Evolutionary conservation across 2,888 invertebrate species (phyloP).

Genomic region (Eulithis testata): DNA sequence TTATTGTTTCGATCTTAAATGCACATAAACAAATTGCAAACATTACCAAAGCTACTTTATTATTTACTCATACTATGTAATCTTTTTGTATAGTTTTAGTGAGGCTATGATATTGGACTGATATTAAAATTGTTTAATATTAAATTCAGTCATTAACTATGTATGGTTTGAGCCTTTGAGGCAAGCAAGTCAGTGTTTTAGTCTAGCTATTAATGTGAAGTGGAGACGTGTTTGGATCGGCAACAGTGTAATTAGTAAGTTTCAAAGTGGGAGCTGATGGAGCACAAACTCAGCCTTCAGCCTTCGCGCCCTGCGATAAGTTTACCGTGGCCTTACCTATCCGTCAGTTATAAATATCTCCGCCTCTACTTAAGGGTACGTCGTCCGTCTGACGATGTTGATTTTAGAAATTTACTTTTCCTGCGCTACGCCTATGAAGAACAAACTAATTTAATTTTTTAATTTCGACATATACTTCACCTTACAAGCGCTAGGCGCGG

Average conservation of each 20-base stretch:
- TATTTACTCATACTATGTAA: slow-evolving; percentile 17
- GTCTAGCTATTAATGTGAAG: slow-evolving; percentile 4
- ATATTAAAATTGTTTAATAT: slow-evolving; percentile 47
- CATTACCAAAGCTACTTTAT: slow-evolving; percentile 58
- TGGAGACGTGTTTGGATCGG: slow-evolving; percentile 13
- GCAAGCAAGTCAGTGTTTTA: slow-evolving; percentile 23
- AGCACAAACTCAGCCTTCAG: background rate
- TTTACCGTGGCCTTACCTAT: background rate
- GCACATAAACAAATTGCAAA: slow-evolving; percentile 40
- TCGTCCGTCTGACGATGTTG: too few relatives aligned
- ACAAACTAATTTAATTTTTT: too few relatives aligned
- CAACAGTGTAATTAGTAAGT: slow-evolving; percentile 5
- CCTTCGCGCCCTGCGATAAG: background rate
- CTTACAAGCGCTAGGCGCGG: too few relatives aligned
- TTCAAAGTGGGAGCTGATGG: background rate
- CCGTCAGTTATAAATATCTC: too few relatives aligned
- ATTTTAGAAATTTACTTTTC: too few relatives aligned
- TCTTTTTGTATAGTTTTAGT: slow-evolving; percentile 42
- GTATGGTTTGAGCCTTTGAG: slow-evolving; percentile 28
- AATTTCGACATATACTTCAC: too few relatives aligned
- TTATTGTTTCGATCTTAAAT: slow-evolving; percentile 12
- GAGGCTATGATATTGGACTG: slow-evolving; percentile 64
- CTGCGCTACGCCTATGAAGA: too few relatives aligned
- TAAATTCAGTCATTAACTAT: slow-evolving; percentile 30
- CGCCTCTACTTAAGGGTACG: too few relatives aligned